phyloP scores from a whole-genome alignment of 2,113 vertebrate species.

The Naja naja region DNA sequence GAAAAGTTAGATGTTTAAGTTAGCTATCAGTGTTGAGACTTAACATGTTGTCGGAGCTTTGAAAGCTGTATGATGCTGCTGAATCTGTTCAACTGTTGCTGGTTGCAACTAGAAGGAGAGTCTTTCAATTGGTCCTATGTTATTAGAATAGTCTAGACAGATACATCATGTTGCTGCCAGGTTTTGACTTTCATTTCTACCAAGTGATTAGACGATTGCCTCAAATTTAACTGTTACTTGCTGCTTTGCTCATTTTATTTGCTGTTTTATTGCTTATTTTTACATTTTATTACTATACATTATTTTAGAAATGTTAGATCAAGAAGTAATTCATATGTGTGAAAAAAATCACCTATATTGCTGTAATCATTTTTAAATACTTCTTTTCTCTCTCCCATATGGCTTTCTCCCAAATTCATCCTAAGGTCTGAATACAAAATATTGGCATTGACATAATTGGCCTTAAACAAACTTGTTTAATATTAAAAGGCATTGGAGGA shows the following conservation, averaged over 20 bases:
- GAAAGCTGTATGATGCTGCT: background rate
- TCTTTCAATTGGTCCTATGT: background rate
- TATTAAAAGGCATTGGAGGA: background rate
- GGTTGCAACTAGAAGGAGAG: background rate
- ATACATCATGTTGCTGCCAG: background rate
- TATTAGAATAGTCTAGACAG: background rate
- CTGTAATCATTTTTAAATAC: background rate
- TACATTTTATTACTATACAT: background rate
- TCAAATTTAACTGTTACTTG: background rate
- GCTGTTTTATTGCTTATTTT: background rate
- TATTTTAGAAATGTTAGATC: background rate
- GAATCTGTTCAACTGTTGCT: background rate
- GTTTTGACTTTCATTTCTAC: background rate
- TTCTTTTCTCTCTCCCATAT: background rate
- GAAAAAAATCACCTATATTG: background rate
- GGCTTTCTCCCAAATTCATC: background rate
- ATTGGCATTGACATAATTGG: background rate
- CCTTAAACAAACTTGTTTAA: conserved; percentile 4
- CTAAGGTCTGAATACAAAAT: background rate
- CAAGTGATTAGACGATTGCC: background rate
- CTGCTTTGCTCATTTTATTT: background rate
- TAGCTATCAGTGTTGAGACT: background rate
- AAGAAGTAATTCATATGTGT: background rate
- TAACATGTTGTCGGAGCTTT: background rate
- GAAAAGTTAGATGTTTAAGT: background rate